Evolutionary conservation across 1,140 invertebrate genomes (phyloP).

Genomic region (Rhagoletis pomonella): DNA sequence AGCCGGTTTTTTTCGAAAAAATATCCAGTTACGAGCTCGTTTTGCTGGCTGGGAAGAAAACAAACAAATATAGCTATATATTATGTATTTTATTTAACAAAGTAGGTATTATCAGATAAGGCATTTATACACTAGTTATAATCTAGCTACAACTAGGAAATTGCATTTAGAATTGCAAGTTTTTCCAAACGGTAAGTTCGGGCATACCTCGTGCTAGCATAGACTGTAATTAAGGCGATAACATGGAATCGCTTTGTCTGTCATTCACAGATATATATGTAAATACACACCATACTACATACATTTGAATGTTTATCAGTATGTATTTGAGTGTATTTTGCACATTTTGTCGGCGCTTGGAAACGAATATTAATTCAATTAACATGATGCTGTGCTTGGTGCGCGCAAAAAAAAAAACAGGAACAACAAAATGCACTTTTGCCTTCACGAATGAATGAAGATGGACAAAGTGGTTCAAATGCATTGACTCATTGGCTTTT

Average conservation of each 20-base stretch:
- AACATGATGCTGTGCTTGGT: not conserved
- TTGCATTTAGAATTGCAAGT: no score
- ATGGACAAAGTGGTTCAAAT: constrained; percentile 35
- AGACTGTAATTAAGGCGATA: constrained; percentile 29
- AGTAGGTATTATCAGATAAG: no score
- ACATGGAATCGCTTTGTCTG: constrained; percentile 21
- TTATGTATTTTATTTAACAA: no score
- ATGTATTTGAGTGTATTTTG: not conserved
- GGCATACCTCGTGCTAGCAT: not conserved
- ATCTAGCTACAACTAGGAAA: no score
- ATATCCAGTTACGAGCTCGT: no score
- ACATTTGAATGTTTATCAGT: no score
- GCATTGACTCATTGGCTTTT: not conserved
- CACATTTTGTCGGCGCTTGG: constrained; percentile 18
- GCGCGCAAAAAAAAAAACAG: not conserved
- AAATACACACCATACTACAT: not conserved
- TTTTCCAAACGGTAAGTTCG: not conserved
- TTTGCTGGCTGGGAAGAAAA: no score
- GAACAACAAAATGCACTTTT: constrained; percentile 32
- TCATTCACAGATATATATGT: not conserved
- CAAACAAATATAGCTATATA: no score
- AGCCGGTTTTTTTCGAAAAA: no score
- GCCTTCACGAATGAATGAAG: constrained; percentile 28
- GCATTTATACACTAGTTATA: no score
- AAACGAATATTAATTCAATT: constrained; percentile 6